Percentiles rank a stretch among this genome's conserved stretches.
Evolutionary conservation across 2,888 invertebrate genomes (phyloP).

Genomic region (Folsomia candida): DNA sequence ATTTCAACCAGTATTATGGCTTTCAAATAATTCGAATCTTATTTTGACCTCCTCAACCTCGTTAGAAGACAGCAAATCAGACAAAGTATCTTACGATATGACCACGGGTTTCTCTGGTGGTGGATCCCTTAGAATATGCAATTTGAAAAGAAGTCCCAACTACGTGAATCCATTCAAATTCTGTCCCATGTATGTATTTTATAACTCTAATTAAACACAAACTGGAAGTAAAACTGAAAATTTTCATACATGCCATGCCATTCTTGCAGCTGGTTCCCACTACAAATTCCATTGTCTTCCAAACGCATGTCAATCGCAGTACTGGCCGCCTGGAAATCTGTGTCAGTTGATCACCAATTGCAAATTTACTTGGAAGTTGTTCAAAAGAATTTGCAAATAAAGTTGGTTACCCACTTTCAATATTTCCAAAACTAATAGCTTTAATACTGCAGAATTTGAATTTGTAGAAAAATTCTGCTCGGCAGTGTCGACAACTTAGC

Average conservation of each 20-base stretch:
- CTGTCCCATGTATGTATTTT: constrained; percentile 32
- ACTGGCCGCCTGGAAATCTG: constrained; percentile 40
- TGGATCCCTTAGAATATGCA: constrained; percentile 49
- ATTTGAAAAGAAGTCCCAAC: constrained; percentile 22
- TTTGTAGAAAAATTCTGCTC: constrained; percentile 30
- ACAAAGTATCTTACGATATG: constrained; percentile 34
- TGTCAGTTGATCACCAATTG: constrained; percentile 30
- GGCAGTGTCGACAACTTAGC: constrained; percentile 37
- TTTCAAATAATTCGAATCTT: constrained; percentile 17
- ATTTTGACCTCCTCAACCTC: constrained; percentile 15
- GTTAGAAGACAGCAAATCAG: neutral
- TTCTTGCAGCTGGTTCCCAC: constrained; percentile 38
- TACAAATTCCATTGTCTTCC: constrained; percentile 33
- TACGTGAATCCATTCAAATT: constrained; percentile 28
- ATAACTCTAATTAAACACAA: no score
- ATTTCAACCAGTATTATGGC: constrained; percentile 58
- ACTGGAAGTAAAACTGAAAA: no score
- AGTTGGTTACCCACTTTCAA: neutral
- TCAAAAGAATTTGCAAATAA: constrained; percentile 13
- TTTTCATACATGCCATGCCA: neutral
- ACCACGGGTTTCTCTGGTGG: constrained; percentile 51
- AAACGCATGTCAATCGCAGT: constrained; percentile 32
- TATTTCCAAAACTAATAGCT: neutral
- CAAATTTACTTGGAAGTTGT: constrained; percentile 39
- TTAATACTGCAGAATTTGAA: constrained; percentile 9